Percentiles rank a stretch among this genome's conserved stretches.
These are phyloP conservation scores for Linyphia triangularis DNA, from an alignment of 2,888 invertebrate species.

Conservation along the genomic window DNA sequence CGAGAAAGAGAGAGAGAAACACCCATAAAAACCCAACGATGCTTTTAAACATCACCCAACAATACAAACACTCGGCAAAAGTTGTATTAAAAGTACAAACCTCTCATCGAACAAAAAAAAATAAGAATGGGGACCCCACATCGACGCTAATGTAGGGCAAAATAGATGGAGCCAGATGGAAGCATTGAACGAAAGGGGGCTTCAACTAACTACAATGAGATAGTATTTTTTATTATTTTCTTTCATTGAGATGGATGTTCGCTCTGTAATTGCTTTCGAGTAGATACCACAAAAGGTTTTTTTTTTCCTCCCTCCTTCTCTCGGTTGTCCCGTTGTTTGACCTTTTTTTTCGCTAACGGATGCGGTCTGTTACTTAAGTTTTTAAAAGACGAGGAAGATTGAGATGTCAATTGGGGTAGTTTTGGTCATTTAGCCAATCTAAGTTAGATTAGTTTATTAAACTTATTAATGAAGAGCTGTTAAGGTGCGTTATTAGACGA, in stretches of 20 bases:
- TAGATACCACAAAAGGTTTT: constrained; percentile 54
- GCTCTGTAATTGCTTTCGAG: constrained; percentile 72
- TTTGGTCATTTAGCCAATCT: not conserved
- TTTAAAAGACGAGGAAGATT: not conserved
- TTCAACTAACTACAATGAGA: constrained; percentile 35
- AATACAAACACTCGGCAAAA: constrained; percentile 72
- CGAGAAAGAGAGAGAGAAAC: constrained; percentile 7
- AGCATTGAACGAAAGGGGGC: constrained; percentile 44
- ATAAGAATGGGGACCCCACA: constrained; percentile 47
- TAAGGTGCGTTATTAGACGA: not conserved
- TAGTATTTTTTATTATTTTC: constrained; percentile 19
- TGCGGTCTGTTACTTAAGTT: constrained; percentile 12
- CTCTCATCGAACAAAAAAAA: not conserved
- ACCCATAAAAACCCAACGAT: not conserved
- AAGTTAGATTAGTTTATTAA: not conserved
- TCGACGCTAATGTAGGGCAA: constrained; percentile 71
- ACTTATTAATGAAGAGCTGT: too few species aligned
- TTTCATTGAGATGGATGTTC: constrained; percentile 67
- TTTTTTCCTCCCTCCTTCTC: constrained; percentile 8
- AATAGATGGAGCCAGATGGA: constrained; percentile 69
- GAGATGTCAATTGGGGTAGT: not conserved
- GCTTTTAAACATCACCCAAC: constrained; percentile 64
- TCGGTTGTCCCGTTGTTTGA: constrained; percentile 62
- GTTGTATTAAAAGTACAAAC: constrained; percentile 63
- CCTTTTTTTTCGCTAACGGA: constrained; percentile 47